These are phyloP conservation scores for Torymus texanus DNA, from an alignment of 2,888 invertebrate species.

Conservation along the genomic window DNA sequence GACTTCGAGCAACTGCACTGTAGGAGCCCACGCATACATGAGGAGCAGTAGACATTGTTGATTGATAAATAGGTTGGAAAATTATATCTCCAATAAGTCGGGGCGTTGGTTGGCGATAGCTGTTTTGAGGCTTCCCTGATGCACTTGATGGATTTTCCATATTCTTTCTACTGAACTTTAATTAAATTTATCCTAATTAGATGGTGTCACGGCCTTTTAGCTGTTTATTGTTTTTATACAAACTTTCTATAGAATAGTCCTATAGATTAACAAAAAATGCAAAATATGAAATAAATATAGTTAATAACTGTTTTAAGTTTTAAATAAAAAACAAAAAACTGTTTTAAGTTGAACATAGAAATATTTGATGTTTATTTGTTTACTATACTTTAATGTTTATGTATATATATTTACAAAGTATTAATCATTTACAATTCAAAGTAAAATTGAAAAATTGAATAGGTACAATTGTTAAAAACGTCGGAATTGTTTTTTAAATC, in stretches of 20 bases:
- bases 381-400: not conserved
- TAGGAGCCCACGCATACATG: not conserved
- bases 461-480: conserved; percentile 79
- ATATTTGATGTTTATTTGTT: not conserved
- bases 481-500: conserved; percentile 96
- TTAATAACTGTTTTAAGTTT: not conserved
- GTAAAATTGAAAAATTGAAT: too few species aligned
- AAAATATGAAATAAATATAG: too few species aligned
- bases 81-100: conserved; percentile 1
- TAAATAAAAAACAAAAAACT: too few species aligned
- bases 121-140: conserved; percentile 20
- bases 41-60: not conserved
- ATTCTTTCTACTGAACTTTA: conserved; percentile 8
- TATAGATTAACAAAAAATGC: too few species aligned
- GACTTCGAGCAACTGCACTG: too few species aligned
- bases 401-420: too few species aligned
- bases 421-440: too few species aligned
- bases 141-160: conserved; percentile 25
- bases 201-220: not conserved
- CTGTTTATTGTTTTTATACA: too few species aligned
- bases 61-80: conserved; percentile 7
- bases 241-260: too few species aligned
- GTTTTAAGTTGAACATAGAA: not conserved
- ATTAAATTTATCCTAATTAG: conserved; percentile 18
- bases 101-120: not conserved